These are phyloP conservation scores for Eulithis testata DNA, from an alignment of 2,888 invertebrate species.

Conservation along the genomic window DNA sequence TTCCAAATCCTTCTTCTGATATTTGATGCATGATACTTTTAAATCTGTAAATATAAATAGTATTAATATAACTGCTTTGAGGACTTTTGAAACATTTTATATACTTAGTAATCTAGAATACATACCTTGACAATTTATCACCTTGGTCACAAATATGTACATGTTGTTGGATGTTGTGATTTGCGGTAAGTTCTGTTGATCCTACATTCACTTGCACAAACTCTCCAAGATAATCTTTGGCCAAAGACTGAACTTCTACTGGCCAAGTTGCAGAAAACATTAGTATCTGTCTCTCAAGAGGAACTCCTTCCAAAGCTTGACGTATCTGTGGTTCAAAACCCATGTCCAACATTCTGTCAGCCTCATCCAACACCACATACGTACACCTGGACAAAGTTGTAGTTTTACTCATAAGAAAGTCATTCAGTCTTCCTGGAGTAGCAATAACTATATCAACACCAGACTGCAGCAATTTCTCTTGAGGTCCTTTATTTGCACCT, in stretches of 20 bases:
- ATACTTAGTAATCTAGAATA: conserved; percentile 19
- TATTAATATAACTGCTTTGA: background rate
- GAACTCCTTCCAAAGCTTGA: conserved; percentile 94
- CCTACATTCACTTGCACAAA: conserved; percentile 97
- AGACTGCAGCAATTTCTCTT: conserved; percentile 86
- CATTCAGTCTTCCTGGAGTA: conserved; percentile 94
- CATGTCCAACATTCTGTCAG: conserved; percentile 98
- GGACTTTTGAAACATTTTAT: too few species aligned
- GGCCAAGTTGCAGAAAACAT: conserved; percentile 99
- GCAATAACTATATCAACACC: conserved; percentile 95
- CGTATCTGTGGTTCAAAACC: conserved; percentile 98
- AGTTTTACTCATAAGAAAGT: conserved; percentile 90
- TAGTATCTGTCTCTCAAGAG: conserved; percentile 96
- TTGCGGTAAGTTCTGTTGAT: conserved; percentile 93
- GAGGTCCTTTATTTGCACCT: conserved; percentile 89
- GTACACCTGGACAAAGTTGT: conserved; percentile 90
- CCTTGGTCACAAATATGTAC: conserved; percentile 92
- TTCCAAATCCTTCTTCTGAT: conserved; percentile 89
- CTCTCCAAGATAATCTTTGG: conserved; percentile 95
- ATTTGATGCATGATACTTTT: conserved; percentile 90
- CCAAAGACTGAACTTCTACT: conserved; percentile 95
- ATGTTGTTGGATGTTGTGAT: conserved; percentile 94
- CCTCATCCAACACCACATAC: conserved; percentile 94
- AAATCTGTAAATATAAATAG: conserved; percentile 79
- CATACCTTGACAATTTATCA: conserved; percentile 87